Evolutionary conservation across 2,888 invertebrate species (phyloP), one percentile per base, ranked within the genome.

Genomic region (Hetaerina titia): DNA sequence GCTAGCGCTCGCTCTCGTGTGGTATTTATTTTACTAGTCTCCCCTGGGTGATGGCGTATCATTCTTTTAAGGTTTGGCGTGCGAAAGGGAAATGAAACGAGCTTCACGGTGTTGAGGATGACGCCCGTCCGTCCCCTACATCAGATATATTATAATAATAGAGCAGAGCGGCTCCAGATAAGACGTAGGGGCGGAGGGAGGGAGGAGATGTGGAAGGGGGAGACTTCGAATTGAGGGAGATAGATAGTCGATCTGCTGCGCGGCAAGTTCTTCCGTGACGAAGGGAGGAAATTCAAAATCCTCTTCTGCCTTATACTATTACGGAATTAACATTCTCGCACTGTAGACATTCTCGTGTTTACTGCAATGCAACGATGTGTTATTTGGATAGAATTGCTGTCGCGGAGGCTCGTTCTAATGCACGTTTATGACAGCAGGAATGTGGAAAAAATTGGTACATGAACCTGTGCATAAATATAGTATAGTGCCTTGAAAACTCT

Each of bases 81-180:
- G 81, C 31, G 25, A 81, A 81, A 19, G 81, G 81, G 81, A 81
- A 81, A 81, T 81, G 81, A 81, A 13, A 81, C 81, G 81, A 31
- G 81, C 25, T 6, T n/a, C 81, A 31, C 25, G 81, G n/a, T n/a
- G 69, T 69, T n/a, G 81, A 31, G 81, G 81, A 5, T 81, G 81
- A 31, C 81, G 81, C 25, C 13, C 15, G 25, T 25, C 60, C 1
- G 1, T 11, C 17, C 13, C 60, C 81, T 13, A 13, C 25, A 81
- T 81, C 81, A 81, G 81, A 81, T 81, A 81, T 81, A 81, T 81
- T 81, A 31, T 81, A 81, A 81, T 81, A 81, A 13, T 81, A 22
- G 81, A 31, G 31, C 15, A 13, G 31, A 81, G 31, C 31, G 31
- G 81, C 31, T 9, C 31, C 31, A 11, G 81, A 81, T 81, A 81